phyloP scores from a whole-genome alignment of 2,888 invertebrate genomes.

The Minunthozetes semirufus region DNA sequence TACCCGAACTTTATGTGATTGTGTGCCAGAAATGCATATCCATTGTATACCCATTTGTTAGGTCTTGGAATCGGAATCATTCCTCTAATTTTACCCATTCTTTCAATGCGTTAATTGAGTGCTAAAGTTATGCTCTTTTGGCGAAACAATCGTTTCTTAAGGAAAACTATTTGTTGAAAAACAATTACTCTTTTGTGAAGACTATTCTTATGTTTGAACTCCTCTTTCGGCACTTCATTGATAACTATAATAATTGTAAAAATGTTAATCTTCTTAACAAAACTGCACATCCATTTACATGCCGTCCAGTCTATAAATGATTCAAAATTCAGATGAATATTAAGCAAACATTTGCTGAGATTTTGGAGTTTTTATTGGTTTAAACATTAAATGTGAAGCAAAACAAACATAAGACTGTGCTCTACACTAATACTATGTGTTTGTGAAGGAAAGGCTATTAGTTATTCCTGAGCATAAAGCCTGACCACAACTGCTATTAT shows the following conservation, averaged over 20 bases:
- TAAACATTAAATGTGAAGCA: no score
- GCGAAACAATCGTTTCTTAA: background rate
- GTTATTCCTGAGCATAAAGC: background rate
- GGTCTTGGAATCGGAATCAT: background rate
- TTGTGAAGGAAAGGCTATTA: background rate
- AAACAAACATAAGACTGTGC: background rate
- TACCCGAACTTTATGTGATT: background rate
- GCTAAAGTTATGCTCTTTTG: slow-evolving; percentile 9
- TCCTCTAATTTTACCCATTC: background rate
- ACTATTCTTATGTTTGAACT: background rate
- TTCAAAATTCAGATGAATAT: no score
- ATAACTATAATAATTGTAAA: no score
- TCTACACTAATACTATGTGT: background rate
- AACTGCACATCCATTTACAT: no score
- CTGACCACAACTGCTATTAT: background rate
- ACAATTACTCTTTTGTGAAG: background rate
- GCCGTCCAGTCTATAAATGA: no score
- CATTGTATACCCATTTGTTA: slow-evolving; percentile 14
- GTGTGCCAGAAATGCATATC: background rate
- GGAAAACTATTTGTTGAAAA: background rate
- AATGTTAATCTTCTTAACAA: no score
- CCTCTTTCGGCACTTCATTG: no score
- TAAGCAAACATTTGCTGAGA: no score
- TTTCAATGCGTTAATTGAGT: slow-evolving; percentile 26
- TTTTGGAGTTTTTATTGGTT: background rate